Conservation (phyloP, 2,113 vertebrate species). For the Chauna torquata region DNA sequence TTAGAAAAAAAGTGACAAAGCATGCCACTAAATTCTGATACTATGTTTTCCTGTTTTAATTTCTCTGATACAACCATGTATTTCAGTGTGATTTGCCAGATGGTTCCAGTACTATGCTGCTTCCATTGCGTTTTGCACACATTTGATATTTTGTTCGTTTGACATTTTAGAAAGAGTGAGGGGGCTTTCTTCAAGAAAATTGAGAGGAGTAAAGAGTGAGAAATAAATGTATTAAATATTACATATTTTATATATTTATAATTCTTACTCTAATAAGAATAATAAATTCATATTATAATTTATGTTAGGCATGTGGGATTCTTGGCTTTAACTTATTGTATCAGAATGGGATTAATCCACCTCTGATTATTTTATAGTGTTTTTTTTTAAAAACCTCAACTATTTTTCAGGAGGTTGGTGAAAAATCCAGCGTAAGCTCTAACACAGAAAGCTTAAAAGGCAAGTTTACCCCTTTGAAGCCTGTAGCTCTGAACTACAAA, state of each 20-base stretch:
- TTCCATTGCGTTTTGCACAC: background rate
- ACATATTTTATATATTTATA: too few species aligned
- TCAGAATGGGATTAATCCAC: background rate
- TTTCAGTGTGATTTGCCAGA: background rate
- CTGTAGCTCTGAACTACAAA: conserved; percentile 7
- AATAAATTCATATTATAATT: background rate
- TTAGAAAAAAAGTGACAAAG: background rate
- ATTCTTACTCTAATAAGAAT: background rate
- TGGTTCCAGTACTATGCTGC: background rate
- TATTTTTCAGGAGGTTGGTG: background rate
- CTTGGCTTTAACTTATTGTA: background rate
- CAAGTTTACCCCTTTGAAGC: conserved; percentile 28
- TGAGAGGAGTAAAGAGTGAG: background rate
- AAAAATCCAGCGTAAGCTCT: background rate
- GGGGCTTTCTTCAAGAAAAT: background rate
- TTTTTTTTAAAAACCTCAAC: background rate
- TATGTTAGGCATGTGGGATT: background rate
- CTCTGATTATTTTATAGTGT: background rate
- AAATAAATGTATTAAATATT: background rate
- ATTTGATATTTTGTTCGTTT: background rate
- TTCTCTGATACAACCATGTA: background rate
- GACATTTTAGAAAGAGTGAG: background rate
- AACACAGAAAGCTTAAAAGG: conserved; percentile 20
- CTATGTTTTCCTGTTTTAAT: background rate
- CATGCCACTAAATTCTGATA: background rate